Evolutionary conservation across 2,797 vertebrate genomes (phyloP).

Genomic region (Hirundo rustica): DNA sequence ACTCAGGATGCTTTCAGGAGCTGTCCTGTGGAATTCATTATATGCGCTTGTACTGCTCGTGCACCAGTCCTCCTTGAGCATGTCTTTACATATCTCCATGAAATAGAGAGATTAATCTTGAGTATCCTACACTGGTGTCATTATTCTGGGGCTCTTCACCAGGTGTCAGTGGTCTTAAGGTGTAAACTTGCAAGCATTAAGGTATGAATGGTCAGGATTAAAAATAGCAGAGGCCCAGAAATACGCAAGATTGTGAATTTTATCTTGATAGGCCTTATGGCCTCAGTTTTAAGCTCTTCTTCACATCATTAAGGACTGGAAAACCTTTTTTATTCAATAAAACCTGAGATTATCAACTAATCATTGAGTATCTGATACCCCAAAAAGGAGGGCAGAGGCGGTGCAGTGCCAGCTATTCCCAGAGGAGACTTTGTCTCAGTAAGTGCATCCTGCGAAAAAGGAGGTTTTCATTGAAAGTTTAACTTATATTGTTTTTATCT

Average conservation of each 20-base stretch:
- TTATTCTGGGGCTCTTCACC: not conserved
- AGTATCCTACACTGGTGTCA: not conserved
- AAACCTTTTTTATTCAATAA: not conserved
- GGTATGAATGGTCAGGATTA: not conserved
- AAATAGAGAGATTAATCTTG: not conserved
- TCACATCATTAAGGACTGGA: not conserved
- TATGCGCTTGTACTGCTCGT: not conserved
- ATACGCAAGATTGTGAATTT: not conserved
- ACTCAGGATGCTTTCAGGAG: not conserved
- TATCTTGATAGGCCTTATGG: not conserved
- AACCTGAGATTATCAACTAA: not conserved
- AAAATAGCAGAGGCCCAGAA: not conserved
- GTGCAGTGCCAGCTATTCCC: not conserved
- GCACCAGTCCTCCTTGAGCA: not conserved
- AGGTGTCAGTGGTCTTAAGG: not conserved
- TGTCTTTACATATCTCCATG: not conserved
- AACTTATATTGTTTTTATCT: not conserved
- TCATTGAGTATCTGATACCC: not conserved
- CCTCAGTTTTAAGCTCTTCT: not conserved
- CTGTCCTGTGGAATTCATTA: not conserved
- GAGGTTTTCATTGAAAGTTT: not conserved
- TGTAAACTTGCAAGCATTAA: not conserved
- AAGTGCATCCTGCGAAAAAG: not conserved
- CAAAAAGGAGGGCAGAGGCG: not conserved
- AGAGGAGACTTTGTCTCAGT: not conserved